Evolutionary conservation across 2,888 invertebrate species (phyloP).

Genomic region (Polydrusus tereticollis): DNA sequence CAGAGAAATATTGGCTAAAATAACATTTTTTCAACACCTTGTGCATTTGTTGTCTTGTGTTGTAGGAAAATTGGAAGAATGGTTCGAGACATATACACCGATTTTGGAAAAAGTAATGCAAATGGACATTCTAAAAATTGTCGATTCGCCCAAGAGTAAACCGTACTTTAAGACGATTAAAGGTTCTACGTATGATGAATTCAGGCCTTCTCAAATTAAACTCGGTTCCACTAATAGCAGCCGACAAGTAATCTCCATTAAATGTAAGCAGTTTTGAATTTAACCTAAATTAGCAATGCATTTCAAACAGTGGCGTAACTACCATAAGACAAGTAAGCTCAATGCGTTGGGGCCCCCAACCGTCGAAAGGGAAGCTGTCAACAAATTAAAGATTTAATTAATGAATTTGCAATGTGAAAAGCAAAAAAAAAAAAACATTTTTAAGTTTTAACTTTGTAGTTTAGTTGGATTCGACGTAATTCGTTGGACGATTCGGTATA

Average conservation of each 20-base stretch:
- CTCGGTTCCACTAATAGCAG: slow-evolving; percentile 8
- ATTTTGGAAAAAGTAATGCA: slow-evolving; percentile 78
- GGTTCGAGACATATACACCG: slow-evolving; percentile 75
- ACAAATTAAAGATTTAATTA: too few relatives aligned
- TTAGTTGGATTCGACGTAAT: too few relatives aligned
- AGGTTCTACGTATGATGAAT: slow-evolving; percentile 15
- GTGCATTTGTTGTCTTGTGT: not conserved
- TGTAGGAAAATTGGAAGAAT: slow-evolving; percentile 75
- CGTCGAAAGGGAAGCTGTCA: too few relatives aligned
- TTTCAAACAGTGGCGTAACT: too few relatives aligned
- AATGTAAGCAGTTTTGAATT: slow-evolving; percentile 20
- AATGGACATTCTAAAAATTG: slow-evolving; percentile 74
- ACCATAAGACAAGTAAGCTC: too few relatives aligned
- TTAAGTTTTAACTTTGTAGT: too few relatives aligned
- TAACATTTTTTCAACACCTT: not conserved
- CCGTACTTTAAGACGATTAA: slow-evolving; percentile 44
- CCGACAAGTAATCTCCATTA: slow-evolving; percentile 14
- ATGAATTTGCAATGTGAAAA: too few relatives aligned
- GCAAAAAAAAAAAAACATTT: too few relatives aligned
- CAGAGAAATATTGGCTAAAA: too few relatives aligned
- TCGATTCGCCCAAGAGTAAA: slow-evolving; percentile 51
- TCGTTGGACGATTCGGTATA: too few relatives aligned
- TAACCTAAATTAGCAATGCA: not conserved
- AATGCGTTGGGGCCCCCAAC: too few relatives aligned
- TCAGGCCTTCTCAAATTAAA: slow-evolving; percentile 17